Conservation (phyloP, 2,888 invertebrate species). For the Drosophila buzzatii region DNA sequence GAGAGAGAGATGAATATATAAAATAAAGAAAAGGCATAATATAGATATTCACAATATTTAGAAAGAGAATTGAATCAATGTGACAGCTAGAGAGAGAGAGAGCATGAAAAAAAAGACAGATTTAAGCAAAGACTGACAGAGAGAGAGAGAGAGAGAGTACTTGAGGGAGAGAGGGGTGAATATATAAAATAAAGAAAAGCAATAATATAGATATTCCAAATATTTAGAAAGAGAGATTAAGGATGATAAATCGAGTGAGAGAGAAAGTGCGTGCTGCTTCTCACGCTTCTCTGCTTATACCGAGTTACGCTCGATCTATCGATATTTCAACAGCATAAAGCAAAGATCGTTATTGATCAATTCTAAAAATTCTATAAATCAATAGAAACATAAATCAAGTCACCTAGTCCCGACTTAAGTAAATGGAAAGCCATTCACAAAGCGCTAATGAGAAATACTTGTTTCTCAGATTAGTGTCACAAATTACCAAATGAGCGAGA, state of each 20-base stretch:
- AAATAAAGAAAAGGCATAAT: no score
- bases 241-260: no score
- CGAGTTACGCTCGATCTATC: background rate
- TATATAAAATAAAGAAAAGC: no score
- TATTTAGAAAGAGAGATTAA: no score
- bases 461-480: background rate
- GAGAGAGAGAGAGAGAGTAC: background rate
- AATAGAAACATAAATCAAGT: background rate
- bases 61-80: background rate
- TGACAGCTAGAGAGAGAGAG: background rate
- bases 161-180: background rate
- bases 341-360: background rate
- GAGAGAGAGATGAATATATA: background rate
- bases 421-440: background rate
- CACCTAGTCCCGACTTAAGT: background rate
- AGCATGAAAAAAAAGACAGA: background rate
- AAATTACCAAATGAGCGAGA: background rate
- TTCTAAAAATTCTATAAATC: background rate
- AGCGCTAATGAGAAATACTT: slow-evolving; percentile 3
- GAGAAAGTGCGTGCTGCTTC: background rate
- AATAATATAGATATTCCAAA: no score
- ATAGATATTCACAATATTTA: no score
- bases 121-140: background rate
- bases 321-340: background rate
- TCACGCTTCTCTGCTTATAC: background rate